Evolutionary conservation across 2,888 invertebrate species (phyloP).

Genomic region (Himalopsyche tibetana): DNA sequence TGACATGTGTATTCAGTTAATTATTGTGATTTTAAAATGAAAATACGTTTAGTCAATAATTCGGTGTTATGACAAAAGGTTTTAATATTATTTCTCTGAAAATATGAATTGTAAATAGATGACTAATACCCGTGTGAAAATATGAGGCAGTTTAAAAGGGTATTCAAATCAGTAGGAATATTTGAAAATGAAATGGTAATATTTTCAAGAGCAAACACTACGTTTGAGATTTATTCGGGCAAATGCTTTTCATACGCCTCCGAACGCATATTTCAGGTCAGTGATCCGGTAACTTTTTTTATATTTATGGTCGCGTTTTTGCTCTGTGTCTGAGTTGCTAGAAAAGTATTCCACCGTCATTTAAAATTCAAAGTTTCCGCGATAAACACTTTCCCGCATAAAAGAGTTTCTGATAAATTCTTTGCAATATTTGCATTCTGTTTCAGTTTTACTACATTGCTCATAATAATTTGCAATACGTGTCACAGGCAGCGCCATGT

Average conservation of each 20-base stretch:
- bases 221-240: neutral
- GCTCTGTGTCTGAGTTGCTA: neutral
- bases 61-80: neutral
- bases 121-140: slow-evolving; percentile 11
- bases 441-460: neutral
- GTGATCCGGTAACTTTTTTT: slow-evolving; percentile 6
- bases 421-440: neutral
- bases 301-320: neutral
- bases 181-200: slow-evolving; percentile 35
- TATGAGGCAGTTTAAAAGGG: neutral
- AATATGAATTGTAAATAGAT: slow-evolving; percentile 6
- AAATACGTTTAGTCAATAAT: too few relatives aligned
- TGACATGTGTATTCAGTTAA: too few relatives aligned
- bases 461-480: slow-evolving; percentile 7
- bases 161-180: slow-evolving; percentile 8
- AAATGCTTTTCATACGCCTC: slow-evolving; percentile 34
- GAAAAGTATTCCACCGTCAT: neutral
- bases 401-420: neutral
- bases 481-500: neutral
- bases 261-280: slow-evolving; percentile 25
- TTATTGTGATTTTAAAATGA: too few relatives aligned
- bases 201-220: slow-evolving; percentile 28
- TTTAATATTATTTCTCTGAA: neutral
- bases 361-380: slow-evolving; percentile 14
- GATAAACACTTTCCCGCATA: neutral